A percentile compares a stretch with the other conserved stretches of the same genome.
Evolutionary conservation across 2,113 vertebrate species (phyloP).

Genomic region (Campylorhamphus procurvoides): DNA sequence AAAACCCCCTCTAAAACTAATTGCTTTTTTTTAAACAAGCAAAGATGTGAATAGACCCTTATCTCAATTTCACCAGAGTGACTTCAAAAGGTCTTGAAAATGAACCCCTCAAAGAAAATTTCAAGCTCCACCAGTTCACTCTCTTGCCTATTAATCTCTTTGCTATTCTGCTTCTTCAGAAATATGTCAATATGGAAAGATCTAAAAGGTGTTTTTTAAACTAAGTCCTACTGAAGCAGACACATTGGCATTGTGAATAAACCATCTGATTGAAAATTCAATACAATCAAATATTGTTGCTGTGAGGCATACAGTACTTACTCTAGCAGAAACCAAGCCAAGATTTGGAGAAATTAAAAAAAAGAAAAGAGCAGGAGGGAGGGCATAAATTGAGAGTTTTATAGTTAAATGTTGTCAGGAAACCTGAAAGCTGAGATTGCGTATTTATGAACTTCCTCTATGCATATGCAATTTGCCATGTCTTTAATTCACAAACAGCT

Average conservation of each 20-base stretch:
- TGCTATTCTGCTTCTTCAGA: background rate
- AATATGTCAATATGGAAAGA: background rate
- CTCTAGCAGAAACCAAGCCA: background rate
- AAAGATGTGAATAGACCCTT: background rate
- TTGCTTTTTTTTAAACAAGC: background rate
- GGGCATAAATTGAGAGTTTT: background rate
- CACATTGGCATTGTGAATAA: background rate
- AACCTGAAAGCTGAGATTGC: background rate
- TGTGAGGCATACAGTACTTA: background rate
- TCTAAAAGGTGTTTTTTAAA: background rate
- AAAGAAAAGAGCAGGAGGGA: background rate
- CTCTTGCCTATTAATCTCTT: background rate
- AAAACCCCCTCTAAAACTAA: background rate
- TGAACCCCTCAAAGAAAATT: background rate
- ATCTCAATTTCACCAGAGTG: background rate
- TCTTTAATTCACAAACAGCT: background rate
- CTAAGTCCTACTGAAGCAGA: background rate
- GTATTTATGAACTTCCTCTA: background rate
- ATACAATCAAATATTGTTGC: background rate
- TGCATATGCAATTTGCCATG: background rate
- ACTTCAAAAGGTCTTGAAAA: background rate
- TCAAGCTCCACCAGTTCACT: background rate
- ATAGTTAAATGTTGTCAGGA: background rate
- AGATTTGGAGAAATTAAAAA: background rate
- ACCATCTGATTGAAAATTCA: background rate